Evolutionary conservation across 2,888 invertebrate genomes (phyloP), one percentile per base, ranked within the genome.

Genomic region (Rosalia funebris): DNA sequence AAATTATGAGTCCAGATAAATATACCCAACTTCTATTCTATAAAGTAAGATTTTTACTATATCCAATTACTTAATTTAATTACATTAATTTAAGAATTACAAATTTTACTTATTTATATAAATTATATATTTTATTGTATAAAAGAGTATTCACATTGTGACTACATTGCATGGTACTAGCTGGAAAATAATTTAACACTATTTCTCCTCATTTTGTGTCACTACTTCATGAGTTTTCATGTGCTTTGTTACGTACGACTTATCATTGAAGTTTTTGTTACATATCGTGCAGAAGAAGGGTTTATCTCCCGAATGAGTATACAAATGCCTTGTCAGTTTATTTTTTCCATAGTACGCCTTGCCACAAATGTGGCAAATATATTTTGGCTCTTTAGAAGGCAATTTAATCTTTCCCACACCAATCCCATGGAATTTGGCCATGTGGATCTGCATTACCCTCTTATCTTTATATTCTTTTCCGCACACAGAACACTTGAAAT

Each of bases 381-480:
- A 75, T 47, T 74, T 75, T 25, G 73, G 65, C 82, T 84, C 41
- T 79, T 82, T 66, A 0, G 69, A 59, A 5, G 77, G 75, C 1
- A 77, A 55, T 60, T 77, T 75, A 14, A 74, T 72, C 82, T 83
- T 37, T 79, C 77, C 70, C n/a, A 72, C 36, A 1, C 68, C 71
- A 15, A 68, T 14, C 77, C 57, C 59, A 82, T 81, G 71, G 12
- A 68, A 54, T 57, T 69, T 74, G 0, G 69, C 72, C 70, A 71
- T 72, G 25, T 74, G 72, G 9, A 73, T 67, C 58, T 68, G 70
- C 63, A 73, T 61, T 4, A 74, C 71, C 16, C 73, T 55, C 66
- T 83, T 74, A 0, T 84, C 84, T 65, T 81, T 83, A 71, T 86
- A 86, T 69, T 85, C 85, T 53, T 81, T 81, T 39, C 79, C 79